Percentiles rank a stretch among this genome's conserved stretches.
Evolutionary conservation across 1,140 invertebrate species (phyloP).

Genomic region (Andricus grossulariae): DNA sequence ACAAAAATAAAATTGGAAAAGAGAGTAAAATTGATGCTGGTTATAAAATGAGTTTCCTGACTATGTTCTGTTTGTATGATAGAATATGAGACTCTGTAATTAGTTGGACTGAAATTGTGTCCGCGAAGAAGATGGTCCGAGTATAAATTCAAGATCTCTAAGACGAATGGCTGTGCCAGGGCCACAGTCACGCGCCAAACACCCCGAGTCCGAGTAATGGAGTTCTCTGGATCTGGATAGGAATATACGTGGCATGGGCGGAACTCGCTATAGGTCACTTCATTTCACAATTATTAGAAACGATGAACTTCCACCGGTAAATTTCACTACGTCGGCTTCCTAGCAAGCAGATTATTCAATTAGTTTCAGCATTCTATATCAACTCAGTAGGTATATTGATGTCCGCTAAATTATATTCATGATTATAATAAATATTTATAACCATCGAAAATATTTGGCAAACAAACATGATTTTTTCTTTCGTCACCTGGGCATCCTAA

Average conservation of each 20-base stretch:
- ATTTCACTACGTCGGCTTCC: conserved; percentile 5
- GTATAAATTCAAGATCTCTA: conserved; percentile 47
- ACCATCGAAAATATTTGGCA: too few relatives aligned
- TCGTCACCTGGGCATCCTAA: too few relatives aligned
- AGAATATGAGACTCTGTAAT: too few relatives aligned
- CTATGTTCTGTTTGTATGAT: too few relatives aligned
- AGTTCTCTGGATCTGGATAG: neutral
- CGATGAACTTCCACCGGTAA: conserved; percentile 15
- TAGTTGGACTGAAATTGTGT: neutral
- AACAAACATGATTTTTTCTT: too few relatives aligned
- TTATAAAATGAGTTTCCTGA: too few relatives aligned
- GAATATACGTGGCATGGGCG: conserved; percentile 5
- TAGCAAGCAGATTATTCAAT: conserved; percentile 10
- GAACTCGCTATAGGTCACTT: conserved; percentile 24
- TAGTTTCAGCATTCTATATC: neutral
- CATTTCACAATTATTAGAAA: conserved; percentile 25
- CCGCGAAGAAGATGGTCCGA: conserved; percentile 46
- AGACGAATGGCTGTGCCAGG: conserved; percentile 51
- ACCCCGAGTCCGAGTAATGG: conserved; percentile 40
- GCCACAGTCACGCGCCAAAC: conserved; percentile 55
- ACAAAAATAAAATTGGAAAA: too few relatives aligned
- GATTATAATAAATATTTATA: too few relatives aligned
- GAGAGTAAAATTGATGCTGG: too few relatives aligned
- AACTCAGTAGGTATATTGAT: too few relatives aligned
- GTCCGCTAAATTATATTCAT: too few relatives aligned